These are phyloP conservation scores for Agonopterix heracliana DNA, from an alignment of 2,888 invertebrate genomes.

Conservation along the genomic window DNA sequence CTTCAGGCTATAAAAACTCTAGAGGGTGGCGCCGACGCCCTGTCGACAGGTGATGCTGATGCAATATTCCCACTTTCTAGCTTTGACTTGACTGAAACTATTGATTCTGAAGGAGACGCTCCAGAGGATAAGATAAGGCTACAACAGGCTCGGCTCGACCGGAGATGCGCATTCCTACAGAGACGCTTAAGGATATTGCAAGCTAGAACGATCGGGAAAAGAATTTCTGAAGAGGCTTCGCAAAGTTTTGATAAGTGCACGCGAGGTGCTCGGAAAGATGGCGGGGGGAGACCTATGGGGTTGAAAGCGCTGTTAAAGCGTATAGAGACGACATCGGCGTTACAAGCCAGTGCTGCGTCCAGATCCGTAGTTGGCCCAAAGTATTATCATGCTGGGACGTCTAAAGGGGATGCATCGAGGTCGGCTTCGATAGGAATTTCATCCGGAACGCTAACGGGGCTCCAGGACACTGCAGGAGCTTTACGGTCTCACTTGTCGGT, in stretches of 20 bases:
- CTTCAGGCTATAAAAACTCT: conserved; percentile 86
- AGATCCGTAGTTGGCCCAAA: conserved; percentile 52
- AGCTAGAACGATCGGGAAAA: conserved; percentile 83
- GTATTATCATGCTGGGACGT: conserved; percentile 74
- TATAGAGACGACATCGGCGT: conserved; percentile 57
- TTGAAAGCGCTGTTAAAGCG: conserved; percentile 62
- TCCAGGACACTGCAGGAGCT: conserved; percentile 84
- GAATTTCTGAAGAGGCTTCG: conserved; percentile 85
- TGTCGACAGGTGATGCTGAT: conserved; percentile 66
- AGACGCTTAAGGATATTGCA: conserved; percentile 86
- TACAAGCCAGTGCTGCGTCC: conserved; percentile 63
- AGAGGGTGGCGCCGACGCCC: conserved; percentile 68
- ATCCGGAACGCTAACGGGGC: conserved; percentile 81
- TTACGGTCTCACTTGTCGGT: conserved; percentile 83
- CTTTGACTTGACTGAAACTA: conserved; percentile 67
- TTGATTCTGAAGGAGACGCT: conserved; percentile 68
- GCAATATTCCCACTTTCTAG: conserved; percentile 63
- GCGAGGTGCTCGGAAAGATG: conserved; percentile 80
- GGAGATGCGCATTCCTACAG: conserved; percentile 82
- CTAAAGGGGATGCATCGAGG: conserved; percentile 85
- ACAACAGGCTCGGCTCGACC: conserved; percentile 78
- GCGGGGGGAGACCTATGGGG: conserved; percentile 59
- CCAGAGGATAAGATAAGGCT: conserved; percentile 72
- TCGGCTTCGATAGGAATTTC: conserved; percentile 74
- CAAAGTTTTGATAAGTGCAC: conserved; percentile 81